Base-by-base conservation (phyloP, 2,888 invertebrate genomes). In the Pachydiplax longipennis region DNA sequence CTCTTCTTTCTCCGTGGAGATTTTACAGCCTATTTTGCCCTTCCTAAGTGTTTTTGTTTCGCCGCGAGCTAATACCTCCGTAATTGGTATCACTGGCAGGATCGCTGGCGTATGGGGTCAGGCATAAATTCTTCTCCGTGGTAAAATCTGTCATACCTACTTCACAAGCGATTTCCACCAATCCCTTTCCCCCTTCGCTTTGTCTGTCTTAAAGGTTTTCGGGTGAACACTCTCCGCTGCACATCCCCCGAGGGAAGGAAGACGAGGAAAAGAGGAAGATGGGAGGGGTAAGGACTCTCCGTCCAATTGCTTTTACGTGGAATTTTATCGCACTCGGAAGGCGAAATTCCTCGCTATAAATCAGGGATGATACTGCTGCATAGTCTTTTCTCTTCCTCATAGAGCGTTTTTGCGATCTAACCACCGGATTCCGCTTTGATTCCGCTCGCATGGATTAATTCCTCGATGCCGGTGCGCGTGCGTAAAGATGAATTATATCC, bases 81-180 rank as follows among this genome's bases (percentile, higher is more conserved):
- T 87, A 87, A 87, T 87, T 87, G 87, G 87, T 87, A 87, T 87
- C 87, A 87, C 87, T 35, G 87, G 12, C 61, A 65, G 61, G 87
- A 87, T 87, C 87, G 87, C 37, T 61, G 61, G 87, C 61, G 58
- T 37, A 61, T 37, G 61, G 87, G 87, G 87, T 65, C 87, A 87
- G 61, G 87, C 87, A 87, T 87, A 87, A 87, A 87, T 87, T 87
- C 87, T 87, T 65, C 61, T 58, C 37, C 87, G n/a, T 53, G 87
- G 87, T 87, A 87, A 87, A 87, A 87, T 87, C 87, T 87, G 87
- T 87, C 87, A 87, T 87, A 87, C 87, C 87, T 87, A 87, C 87
- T 87, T 87, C 87, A 61, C 87, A 35, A 37, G 61, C 37, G 87
- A 61, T 87, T 87, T 61, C 73, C 73, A 8, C 73, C 73, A 22